Conservation (phyloP, 2,113 vertebrate species). For the Rhinichthys klamathensis region DNA sequence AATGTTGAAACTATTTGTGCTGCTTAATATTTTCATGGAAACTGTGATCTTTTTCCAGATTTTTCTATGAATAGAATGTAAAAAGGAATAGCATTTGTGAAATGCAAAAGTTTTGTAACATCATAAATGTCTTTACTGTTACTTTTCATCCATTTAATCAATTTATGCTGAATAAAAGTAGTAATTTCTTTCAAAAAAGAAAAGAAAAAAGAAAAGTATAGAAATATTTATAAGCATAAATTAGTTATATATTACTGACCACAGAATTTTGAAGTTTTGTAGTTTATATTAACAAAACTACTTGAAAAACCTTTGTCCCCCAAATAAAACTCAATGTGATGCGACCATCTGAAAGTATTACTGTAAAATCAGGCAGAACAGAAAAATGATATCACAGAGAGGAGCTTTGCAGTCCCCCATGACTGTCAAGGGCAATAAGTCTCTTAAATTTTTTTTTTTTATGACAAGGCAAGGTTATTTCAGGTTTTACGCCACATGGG, state of each 20-base stretch:
- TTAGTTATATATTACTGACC: not conserved
- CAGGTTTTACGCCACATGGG: not conserved
- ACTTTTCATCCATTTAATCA: not conserved
- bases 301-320: not conserved
- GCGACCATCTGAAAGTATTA: no score
- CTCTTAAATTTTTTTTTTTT: no score
- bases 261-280: no score
- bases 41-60: no score
- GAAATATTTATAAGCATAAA: not conserved
- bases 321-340: no score
- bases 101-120: not conserved
- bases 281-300: not conserved
- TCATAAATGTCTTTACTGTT: not conserved
- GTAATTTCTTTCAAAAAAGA: not conserved
- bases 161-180: not conserved
- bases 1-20: not conserved
- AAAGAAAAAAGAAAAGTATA: not conserved
- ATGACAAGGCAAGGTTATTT: not conserved
- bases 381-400: not conserved
- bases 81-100: no score
- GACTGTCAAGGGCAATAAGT: not conserved
- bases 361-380: no score
- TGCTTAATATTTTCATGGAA: not conserved
- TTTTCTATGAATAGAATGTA: no score
- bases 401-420: not conserved